phyloP scores from a whole-genome alignment of 1,140 invertebrate species.

The Zaprionus vittiger region DNA sequence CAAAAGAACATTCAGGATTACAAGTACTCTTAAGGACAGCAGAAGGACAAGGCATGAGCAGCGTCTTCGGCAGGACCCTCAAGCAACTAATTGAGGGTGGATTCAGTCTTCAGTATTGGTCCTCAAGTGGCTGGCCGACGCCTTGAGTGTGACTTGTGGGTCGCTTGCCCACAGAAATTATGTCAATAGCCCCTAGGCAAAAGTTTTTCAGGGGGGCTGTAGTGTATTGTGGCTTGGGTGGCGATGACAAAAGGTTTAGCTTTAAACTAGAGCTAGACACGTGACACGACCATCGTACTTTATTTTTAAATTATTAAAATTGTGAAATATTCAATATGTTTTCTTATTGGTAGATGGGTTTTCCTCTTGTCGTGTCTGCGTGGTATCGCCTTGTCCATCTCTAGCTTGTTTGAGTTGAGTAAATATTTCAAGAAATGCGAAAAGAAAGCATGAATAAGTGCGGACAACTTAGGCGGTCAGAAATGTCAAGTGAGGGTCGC shows the following conservation, averaged over 20 bases:
- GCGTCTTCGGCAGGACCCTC: constrained; percentile 48
- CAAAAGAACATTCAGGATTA: constrained; percentile 46
- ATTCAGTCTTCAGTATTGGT: constrained; percentile 51
- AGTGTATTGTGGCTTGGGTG: constrained; percentile 31
- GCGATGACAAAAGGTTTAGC: constrained; percentile 54
- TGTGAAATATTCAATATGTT: not conserved
- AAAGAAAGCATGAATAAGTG: constrained; percentile 69
- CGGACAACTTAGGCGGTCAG: constrained; percentile 57
- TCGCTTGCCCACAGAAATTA: constrained; percentile 63
- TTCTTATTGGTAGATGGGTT: not conserved
- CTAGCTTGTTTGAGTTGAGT: constrained; percentile 51
- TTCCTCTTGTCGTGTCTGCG: not conserved
- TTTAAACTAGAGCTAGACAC: constrained; percentile 12
- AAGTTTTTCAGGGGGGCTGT: constrained; percentile 31
- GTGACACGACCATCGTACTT: constrained; percentile 2
- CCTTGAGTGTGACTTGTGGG: constrained; percentile 76
- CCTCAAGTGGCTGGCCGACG: constrained; percentile 77
- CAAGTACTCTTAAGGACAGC: constrained; percentile 8
- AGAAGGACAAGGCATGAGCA: not conserved
- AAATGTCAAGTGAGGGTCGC: constrained; percentile 69
- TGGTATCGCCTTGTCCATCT: not conserved
- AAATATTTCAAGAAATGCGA: constrained; percentile 74
- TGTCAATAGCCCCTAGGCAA: constrained; percentile 67
- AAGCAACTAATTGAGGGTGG: constrained; percentile 74
- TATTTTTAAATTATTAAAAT: constrained; percentile 3